phyloP scores from a whole-genome alignment of 2,888 invertebrate species.

The Cremastinae sp. region DNA sequence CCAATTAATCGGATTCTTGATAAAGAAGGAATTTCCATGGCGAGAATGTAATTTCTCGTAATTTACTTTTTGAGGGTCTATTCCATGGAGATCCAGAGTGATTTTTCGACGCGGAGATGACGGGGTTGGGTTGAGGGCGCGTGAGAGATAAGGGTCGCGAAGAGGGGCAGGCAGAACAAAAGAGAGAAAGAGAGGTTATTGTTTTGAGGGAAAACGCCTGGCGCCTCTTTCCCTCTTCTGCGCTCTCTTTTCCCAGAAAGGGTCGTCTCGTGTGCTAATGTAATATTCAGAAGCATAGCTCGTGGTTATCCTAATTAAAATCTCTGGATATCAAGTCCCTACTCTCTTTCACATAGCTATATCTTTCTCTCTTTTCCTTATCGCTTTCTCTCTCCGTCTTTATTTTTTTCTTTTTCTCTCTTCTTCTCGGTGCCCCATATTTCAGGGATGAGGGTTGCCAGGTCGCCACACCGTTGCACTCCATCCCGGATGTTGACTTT shows the following conservation, averaged over 20 bases:
- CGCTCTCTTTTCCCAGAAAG: constrained; percentile 23
- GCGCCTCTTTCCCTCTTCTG: constrained; percentile 15
- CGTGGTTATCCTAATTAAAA: constrained; percentile 73
- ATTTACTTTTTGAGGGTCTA: neutral
- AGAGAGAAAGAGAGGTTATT: constrained; percentile 54
- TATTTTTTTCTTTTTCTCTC: neutral
- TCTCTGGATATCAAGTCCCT: constrained; percentile 64
- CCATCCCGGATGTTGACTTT: constrained; percentile 33
- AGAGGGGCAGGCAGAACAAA: constrained; percentile 1
- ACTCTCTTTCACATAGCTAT: too few species aligned
- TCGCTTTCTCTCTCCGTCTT: too few species aligned
- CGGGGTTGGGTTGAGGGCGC: constrained; percentile 34
- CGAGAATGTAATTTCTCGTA: too few species aligned
- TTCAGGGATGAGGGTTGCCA: constrained; percentile 28
- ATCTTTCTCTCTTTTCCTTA: too few species aligned
- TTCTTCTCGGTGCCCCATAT: constrained; percentile 33
- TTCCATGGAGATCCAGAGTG: neutral
- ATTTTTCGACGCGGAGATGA: constrained; percentile 22
- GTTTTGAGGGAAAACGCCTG: constrained; percentile 57
- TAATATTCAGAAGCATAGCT: constrained; percentile 68
- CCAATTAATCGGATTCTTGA: too few species aligned
- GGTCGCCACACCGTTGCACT: constrained; percentile 26
- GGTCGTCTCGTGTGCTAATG: constrained; percentile 64
- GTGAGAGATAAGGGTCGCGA: constrained; percentile 21
- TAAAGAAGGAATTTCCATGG: too few species aligned